Evolutionary conservation across 2,113 vertebrate genomes (phyloP).

Genomic region (Ciconia maguari): DNA sequence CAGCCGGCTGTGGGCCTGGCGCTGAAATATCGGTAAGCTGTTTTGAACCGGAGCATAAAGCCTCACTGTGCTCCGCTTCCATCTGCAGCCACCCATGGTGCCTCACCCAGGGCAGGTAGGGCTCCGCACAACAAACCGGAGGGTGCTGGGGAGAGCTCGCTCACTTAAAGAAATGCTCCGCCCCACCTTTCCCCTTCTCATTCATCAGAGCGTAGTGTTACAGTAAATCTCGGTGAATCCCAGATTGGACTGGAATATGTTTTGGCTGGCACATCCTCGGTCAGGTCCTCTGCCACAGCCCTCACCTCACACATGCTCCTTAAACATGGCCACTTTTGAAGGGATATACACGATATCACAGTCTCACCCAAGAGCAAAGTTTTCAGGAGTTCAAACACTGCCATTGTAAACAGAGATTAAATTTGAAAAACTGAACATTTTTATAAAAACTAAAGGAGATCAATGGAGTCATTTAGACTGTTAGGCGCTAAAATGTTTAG

Average conservation of each 20-base stretch:
- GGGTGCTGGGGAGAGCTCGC: neutral
- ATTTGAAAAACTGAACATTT: neutral
- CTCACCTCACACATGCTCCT: neutral
- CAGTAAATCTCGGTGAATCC: neutral
- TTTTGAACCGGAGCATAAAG: neutral
- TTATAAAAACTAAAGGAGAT: neutral
- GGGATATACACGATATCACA: neutral
- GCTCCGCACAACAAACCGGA: neutral
- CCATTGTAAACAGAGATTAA: conserved; percentile 25
- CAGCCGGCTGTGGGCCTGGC: neutral
- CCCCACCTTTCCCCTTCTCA: neutral
- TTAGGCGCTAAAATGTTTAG: neutral
- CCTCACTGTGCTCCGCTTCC: neutral
- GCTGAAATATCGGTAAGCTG: neutral
- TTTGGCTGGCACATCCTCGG: neutral
- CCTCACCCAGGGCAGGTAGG: neutral
- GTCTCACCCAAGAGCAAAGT: conserved; percentile 12
- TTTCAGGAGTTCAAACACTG: neutral
- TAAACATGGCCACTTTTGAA: neutral
- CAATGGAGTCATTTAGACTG: conserved; percentile 16
- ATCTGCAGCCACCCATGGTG: neutral
- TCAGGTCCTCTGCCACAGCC: neutral
- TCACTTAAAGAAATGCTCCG: neutral
- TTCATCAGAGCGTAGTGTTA: neutral
- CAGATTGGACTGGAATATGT: neutral